These are phyloP conservation scores for Ryuthela nishihirai DNA, from an alignment of 2,888 invertebrate species.

Conservation along the genomic window DNA sequence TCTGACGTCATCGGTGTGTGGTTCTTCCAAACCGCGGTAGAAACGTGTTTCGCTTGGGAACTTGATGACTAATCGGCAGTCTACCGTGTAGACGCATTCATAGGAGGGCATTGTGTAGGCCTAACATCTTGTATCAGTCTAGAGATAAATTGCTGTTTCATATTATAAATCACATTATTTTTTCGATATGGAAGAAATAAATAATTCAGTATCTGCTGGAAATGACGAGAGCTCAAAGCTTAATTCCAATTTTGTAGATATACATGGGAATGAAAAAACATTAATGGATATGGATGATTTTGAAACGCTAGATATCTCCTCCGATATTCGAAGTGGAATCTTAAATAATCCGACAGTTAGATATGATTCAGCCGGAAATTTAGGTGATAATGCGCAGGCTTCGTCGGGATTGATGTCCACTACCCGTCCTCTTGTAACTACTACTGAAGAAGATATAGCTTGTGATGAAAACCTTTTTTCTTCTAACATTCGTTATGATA, in stretches of 20 bases:
- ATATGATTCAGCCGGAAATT: slow-evolving; percentile 5
- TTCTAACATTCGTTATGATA: slow-evolving; percentile 4
- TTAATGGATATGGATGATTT: slow-evolving; percentile 30
- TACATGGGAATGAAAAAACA: slow-evolving; percentile 20
- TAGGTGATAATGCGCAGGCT: slow-evolving; percentile 12
- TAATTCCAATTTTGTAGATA: slow-evolving; percentile 12
- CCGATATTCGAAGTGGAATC: slow-evolving; percentile 13
- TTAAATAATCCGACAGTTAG: neutral
- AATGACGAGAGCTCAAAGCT: too few relatives aligned
- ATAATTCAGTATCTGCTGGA: slow-evolving; percentile 12
- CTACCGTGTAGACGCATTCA: too few relatives aligned
- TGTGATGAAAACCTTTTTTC: slow-evolving; percentile 4
- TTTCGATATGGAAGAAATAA: slow-evolving; percentile 27
- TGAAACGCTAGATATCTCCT: slow-evolving; percentile 18
- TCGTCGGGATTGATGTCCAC: slow-evolving; percentile 29
- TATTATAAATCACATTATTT: neutral
- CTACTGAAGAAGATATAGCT: slow-evolving; percentile 15
- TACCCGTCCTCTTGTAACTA: slow-evolving; percentile 33
- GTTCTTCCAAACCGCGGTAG: slow-evolving; percentile 33
- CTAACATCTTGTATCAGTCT: too few relatives aligned
- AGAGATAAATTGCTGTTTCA: too few relatives aligned
- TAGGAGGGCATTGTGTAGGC: too few relatives aligned
- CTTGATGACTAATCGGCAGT: slow-evolving; percentile 36
- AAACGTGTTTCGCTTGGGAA: slow-evolving; percentile 34
- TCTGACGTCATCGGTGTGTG: slow-evolving; percentile 28